Conservation (phyloP, 1,140 invertebrate species). For the Brachionus rubens region DNA sequence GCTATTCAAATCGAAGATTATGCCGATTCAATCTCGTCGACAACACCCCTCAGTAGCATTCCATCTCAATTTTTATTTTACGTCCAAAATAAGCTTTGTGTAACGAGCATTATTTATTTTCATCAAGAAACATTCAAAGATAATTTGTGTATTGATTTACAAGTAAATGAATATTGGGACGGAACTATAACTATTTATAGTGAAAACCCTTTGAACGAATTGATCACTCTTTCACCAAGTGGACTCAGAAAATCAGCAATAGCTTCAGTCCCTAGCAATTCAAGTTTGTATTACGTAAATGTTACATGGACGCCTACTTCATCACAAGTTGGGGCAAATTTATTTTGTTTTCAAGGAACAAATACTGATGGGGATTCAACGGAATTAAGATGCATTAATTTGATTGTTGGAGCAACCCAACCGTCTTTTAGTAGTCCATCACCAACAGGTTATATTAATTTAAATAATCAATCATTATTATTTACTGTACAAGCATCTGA, state of each 20-base stretch:
- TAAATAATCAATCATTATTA: background rate
- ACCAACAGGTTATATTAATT: slow-evolving; percentile 1
- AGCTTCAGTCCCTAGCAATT: background rate
- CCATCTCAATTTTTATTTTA: slow-evolving; percentile 13
- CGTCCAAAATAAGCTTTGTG: background rate
- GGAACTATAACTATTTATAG: background rate
- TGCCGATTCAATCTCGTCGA: background rate
- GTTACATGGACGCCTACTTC: background rate
- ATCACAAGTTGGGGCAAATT: background rate
- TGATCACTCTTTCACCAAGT: background rate
- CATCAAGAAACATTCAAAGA: background rate
- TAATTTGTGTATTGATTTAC: background rate
- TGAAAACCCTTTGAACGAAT: background rate
- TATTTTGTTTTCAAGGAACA: slow-evolving; percentile 14
- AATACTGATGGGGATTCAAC: background rate
- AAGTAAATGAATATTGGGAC: background rate
- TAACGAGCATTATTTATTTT: background rate
- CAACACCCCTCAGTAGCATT: background rate
- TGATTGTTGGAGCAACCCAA: background rate
- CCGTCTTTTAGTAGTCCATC: background rate
- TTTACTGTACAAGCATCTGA: background rate
- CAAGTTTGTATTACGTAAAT: background rate
- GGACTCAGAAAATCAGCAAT: background rate
- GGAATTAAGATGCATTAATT: background rate
- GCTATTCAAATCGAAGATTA: slow-evolving; percentile 18